Evolutionary conservation across 2,888 invertebrate genomes (phyloP), one percentile per base, ranked within the genome.

Genomic region (Plagodis pulveraria): DNA sequence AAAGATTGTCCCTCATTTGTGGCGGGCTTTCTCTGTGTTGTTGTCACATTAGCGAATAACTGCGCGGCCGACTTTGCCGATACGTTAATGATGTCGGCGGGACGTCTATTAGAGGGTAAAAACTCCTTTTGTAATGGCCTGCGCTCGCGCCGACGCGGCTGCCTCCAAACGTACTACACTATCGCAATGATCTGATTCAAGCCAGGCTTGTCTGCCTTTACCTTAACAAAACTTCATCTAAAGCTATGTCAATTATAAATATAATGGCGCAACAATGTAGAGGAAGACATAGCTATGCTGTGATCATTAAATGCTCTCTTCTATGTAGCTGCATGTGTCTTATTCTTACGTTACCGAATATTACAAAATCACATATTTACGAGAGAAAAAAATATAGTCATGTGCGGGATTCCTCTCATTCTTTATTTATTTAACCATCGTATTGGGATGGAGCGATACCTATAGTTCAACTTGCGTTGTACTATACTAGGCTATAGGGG

Each of bases 21-120:
- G 89, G 89, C 89, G 87, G 87, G 85, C 78, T 87, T 86, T 83
- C 88, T 87, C 89, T 89, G 80, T 83, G 86, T 87, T 87, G 89
- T 90, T 91, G 91, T 92, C 92, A 91, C 91, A 92, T 92, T 91
- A 91, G 89, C 89, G 87, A 91, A 91, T 92, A 91, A 87, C 90
- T 87, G 87, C 80, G 83, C 80, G 83, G 73, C 83, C 77, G 80
- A 80, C 81, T 83, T 82, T 74, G 86, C 77, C 89, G 87, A 90
- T 91, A 91, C 90, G 86, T 90, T 91, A 91, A 91, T 89, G 91
- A 90, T 90, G 90, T 86, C 87, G 85, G 77, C 84, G 81, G 83
- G 84, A 85, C 79, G 84, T 89, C 89, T 89, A 87, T 88, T 84
- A 79, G 80, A 77, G 71, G 67, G 76, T 77, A 87, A 90, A 89